Evolutionary conservation across 2,888 invertebrate species (phyloP).

Genomic region (Callyntrura sp.): DNA sequence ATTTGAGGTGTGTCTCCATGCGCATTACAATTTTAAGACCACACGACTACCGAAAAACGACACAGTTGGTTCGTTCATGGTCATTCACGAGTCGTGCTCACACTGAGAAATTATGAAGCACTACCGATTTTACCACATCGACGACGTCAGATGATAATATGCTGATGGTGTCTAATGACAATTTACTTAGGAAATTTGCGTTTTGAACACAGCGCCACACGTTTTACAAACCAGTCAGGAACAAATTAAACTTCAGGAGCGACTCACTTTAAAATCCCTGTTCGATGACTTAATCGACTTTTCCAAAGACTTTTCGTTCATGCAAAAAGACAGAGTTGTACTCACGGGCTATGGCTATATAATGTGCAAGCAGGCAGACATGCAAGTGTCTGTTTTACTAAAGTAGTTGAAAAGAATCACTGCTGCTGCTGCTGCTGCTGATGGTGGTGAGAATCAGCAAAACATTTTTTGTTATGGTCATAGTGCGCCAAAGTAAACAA

Average conservation of each 20-base stretch:
- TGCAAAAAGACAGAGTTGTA: not conserved
- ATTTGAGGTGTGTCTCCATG: constrained; percentile 76
- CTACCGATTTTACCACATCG: not conserved
- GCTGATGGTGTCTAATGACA: constrained; percentile 20
- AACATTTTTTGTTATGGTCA: no score
- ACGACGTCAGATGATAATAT: not conserved
- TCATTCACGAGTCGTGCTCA: constrained; percentile 23
- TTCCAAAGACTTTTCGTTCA: not conserved
- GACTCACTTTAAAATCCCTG: not conserved
- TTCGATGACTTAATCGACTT: constrained; percentile 8
- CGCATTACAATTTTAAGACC: constrained; percentile 6
- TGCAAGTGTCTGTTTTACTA: no score
- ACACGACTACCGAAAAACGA: not conserved
- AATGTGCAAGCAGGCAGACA: no score
- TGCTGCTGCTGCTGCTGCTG: no score
- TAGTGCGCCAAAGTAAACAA: no score
- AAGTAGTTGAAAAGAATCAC: no score
- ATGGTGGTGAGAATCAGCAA: no score
- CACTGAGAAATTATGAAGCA: constrained; percentile 14
- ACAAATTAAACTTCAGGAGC: not conserved
- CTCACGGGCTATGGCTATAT: no score
- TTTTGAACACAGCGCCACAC: not conserved
- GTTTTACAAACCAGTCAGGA: constrained; percentile 4
- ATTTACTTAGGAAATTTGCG: constrained; percentile 4
- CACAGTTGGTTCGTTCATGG: constrained; percentile 19